Evolutionary conservation across 2,888 invertebrate genomes (phyloP), one percentile per base, ranked within the genome.

Genomic region (Lasius platythorax): DNA sequence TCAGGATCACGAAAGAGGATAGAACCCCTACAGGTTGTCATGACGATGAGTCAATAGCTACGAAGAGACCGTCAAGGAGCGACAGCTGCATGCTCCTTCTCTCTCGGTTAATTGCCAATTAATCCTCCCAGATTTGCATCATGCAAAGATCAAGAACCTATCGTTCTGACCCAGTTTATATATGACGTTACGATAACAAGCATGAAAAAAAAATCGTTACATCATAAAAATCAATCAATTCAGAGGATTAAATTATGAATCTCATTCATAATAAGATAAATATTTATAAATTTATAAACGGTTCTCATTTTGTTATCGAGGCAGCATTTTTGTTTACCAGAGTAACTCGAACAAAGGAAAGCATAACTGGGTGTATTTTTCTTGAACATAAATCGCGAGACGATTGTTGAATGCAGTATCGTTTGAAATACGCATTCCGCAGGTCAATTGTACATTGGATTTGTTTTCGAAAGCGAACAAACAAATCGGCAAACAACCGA

Each of bases 1-100:
- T 87, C 84, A 53, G 53, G 23, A 23, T 23, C 23, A 23, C 23
- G 58, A 78, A 63, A 86, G 58, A 83, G 63, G 76, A 76, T 68
- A 86, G 75, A 87, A 46, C 4, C 72, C 79, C 75, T 87, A 70
- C 46, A n/a, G 87, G 72, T 84, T 56, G 87, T 58, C 76, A 87
- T 87, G 73, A 43, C 81, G 72, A 87, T 63, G 66, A 84, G 70
- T 84, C 50, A 84, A 72, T 58, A 33, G 40, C 46, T 67, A 73
- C 37, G 58, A 76, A 64, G 74, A 84, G 63, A 46, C 46, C 74
- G 67, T 76, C 84, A 81, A 79, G 82, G 70, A 79, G 61, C 61
- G 76, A 50, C 63, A 23, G 68, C 12, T 18, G 82, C 46, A 40
- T 37, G 40, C 37, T 56, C 5, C 40, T 78, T 53, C 46, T 53